Evolutionary conservation across 2,113 vertebrate species (phyloP).

Genomic region (Alosa alosa): DNA sequence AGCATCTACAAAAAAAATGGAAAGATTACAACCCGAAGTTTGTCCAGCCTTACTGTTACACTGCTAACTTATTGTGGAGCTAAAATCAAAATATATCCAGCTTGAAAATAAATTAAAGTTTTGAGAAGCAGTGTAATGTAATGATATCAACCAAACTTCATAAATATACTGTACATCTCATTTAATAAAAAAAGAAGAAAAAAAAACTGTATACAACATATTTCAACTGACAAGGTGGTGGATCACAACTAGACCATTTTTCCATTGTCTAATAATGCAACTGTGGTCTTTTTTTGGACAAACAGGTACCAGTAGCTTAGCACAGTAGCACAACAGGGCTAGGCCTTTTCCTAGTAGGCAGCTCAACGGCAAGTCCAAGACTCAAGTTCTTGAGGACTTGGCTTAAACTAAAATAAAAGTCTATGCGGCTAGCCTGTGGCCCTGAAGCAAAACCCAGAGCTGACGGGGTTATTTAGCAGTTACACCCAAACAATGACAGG

Average conservation of each 20-base stretch:
- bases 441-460: background rate
- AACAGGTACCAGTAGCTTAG: constrained; percentile 6
- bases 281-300: constrained; percentile 59
- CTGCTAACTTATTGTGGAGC: constrained; percentile 62
- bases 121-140: constrained; percentile 69
- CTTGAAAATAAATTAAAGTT: constrained; percentile 65
- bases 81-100: constrained; percentile 57
- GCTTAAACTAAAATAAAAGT: background rate
- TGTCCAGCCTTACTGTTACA: constrained; percentile 67
- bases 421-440: background rate
- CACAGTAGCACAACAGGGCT: background rate
- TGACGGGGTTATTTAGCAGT: background rate
- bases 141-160: constrained; percentile 76
- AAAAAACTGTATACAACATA: constrained; percentile 15
- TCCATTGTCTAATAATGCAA: constrained; percentile 68
- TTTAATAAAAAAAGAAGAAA: constrained; percentile 36
- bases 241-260: constrained; percentile 81
- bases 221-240: constrained; percentile 52
- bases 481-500: background rate
- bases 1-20: constrained; percentile 41
- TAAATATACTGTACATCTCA: constrained; percentile 52
- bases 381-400: background rate
- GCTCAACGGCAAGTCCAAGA: background rate
- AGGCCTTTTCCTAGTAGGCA: background rate
- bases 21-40: constrained; percentile 57